These are phyloP conservation scores for Euplagia quadripunctaria DNA, from an alignment of 2,888 invertebrate species.

Conservation along the genomic window DNA sequence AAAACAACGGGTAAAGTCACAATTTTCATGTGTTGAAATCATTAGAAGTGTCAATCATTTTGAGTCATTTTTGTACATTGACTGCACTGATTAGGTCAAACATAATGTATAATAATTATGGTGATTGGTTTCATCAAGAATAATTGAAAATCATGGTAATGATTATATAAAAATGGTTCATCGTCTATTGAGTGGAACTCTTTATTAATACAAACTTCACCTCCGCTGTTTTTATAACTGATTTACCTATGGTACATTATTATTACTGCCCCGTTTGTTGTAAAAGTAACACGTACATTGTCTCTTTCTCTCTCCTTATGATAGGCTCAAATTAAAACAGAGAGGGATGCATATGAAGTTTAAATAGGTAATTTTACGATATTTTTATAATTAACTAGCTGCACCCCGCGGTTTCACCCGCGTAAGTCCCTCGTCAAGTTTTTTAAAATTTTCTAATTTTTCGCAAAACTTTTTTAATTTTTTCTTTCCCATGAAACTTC, in stretches of 20 bases:
- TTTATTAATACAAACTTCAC: not conserved
- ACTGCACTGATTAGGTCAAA: not conserved
- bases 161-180: not conserved
- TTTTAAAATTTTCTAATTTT: too few relatives aligned
- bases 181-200: not conserved
- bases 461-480: too few relatives aligned
- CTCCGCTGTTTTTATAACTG: not conserved
- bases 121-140: not conserved
- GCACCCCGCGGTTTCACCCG: too few relatives aligned
- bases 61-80: not conserved
- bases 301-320: not conserved
- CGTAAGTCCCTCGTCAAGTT: too few relatives aligned
- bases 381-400: too few relatives aligned
- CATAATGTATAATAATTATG: not conserved
- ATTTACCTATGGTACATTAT: not conserved
- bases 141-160: not conserved
- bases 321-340: not conserved
- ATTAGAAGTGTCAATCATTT: not conserved
- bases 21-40: too few relatives aligned
- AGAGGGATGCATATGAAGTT: not conserved
- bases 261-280: not conserved
- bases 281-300: not conserved
- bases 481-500: too few relatives aligned
- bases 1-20: too few relatives aligned
- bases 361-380: not conserved